Base-by-base conservation (phyloP, 2,797 vertebrate genomes). In the Karalla daura region DNA sequence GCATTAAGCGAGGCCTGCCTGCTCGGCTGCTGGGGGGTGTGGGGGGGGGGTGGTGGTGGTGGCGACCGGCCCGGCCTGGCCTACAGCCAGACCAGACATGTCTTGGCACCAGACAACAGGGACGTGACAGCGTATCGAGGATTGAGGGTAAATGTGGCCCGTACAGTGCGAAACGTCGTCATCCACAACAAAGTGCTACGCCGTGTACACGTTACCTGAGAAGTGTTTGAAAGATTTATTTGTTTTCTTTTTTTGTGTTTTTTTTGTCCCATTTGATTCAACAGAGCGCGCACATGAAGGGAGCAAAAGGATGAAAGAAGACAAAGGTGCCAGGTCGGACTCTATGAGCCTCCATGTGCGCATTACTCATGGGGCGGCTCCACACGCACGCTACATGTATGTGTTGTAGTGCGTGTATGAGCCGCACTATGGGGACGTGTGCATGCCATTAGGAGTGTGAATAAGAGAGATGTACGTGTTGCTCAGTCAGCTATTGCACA, bases 401-500 rank as follows among this genome's bases (percentile, higher is more conserved):
- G 27, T 43, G 21, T 46, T 58, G 32, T 23, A 32, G 35, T 59
- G 66, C 21, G 54, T 58, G 36, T 64, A 63, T 70, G 32, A 59
- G 41, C 51, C 65, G 63, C 59, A 41, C 47, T 52, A 23, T 56
- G 49, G 63, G n/a, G 60, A 63, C 43, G 49, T 71, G 76, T 80
- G 80, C 69, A 72, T 74, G 67, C 79, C 83, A 81, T 86, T 89
- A 85, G 75, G 71, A 75, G 78, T 76, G 73, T 81, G 87, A 84
- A 79, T 79, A 86, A 76, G 83, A 88, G 84, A 86, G 84, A 87
- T 85, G 82, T 88, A 87, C 88, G 86, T 88, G 91, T 88, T 93
- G 91, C 91, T 84, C 88, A 68, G 89, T 93, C 92, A 93, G 93
- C 92, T 88, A 78, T 75, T 86, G 84, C 84, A 73, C 74, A 79